Evolutionary conservation across 2,113 vertebrate genomes (phyloP).

Genomic region (Cricetomys ansorgei): DNA sequence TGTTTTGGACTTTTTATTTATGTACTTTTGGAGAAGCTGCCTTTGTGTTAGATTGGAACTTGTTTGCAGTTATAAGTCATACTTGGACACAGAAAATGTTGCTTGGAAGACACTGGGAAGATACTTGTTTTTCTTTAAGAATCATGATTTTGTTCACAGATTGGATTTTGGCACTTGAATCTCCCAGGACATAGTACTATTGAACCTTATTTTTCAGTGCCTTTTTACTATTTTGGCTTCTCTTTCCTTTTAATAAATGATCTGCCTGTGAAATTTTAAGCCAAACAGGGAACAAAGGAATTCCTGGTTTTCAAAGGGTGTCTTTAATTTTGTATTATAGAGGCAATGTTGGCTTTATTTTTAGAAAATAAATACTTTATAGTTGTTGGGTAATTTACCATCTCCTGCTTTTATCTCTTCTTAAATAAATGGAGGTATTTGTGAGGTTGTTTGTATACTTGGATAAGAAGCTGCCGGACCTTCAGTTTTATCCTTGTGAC

Average conservation of each 20-base stretch:
- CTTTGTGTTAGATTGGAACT: conserved; percentile 59
- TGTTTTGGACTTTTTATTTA: conserved; percentile 8
- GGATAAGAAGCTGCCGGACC: conserved; percentile 3
- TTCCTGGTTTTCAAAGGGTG: conserved; percentile 49
- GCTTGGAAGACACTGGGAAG: conserved; percentile 32
- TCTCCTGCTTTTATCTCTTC: background rate
- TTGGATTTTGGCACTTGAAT: conserved; percentile 50
- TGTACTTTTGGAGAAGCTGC: conserved; percentile 51
- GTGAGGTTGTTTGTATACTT: background rate
- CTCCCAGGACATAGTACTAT: background rate
- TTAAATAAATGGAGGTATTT: conserved; percentile 25
- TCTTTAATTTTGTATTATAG: conserved; percentile 56
- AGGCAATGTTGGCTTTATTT: conserved; percentile 36
- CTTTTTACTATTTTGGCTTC: conserved; percentile 52
- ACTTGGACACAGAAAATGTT: conserved; percentile 69
- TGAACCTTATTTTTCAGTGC: conserved; percentile 53
- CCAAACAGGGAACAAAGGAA: conserved; percentile 10
- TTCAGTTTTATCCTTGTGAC: background rate
- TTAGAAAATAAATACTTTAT: conserved; percentile 64
- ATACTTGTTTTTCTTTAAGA: conserved; percentile 9
- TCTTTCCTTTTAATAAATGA: conserved; percentile 60
- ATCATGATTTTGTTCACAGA: background rate
- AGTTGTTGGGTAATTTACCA: conserved; percentile 39
- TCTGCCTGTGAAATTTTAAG: conserved; percentile 35
- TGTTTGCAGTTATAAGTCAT: conserved; percentile 19